A percentile compares a stretch with the other conserved stretches of the same genome.
These are phyloP conservation scores for Plutomurus gul DNA, from an alignment of 1,140 invertebrate genomes.

Conservation along the genomic window DNA sequence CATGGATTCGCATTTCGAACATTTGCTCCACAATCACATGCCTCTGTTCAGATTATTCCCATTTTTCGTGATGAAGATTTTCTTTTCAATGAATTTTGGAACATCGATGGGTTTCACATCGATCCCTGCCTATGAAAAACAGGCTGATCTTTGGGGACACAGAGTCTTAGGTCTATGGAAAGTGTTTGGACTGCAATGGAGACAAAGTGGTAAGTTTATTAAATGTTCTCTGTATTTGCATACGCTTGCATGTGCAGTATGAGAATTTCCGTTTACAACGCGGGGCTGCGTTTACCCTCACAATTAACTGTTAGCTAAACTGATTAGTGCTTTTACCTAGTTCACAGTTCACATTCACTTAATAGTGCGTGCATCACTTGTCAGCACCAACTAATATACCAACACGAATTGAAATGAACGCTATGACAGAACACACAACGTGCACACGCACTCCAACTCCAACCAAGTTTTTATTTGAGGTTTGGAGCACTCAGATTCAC, in stretches of 20 bases:
- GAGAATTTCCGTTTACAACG: too few relatives aligned
- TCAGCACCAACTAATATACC: too few relatives aligned
- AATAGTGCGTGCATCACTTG: too few relatives aligned
- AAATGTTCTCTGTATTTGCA: too few relatives aligned
- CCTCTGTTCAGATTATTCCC: slow-evolving; percentile 49
- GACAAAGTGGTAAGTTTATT: slow-evolving; percentile 42
- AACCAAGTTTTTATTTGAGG: neutral
- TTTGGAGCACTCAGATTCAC: neutral
- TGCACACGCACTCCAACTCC: neutral
- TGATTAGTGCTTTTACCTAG: neutral
- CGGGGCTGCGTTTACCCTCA: too few relatives aligned
- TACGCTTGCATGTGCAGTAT: too few relatives aligned
- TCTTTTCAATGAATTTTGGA: slow-evolving; percentile 50
- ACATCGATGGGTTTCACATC: slow-evolving; percentile 49
- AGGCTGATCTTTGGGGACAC: slow-evolving; percentile 34
- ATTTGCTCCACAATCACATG: slow-evolving; percentile 47
- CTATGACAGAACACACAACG: too few relatives aligned
- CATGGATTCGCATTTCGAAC: slow-evolving; percentile 41
- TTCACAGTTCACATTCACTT: too few relatives aligned
- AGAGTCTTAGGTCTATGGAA: slow-evolving; percentile 47
- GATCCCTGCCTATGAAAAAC: slow-evolving; percentile 46
- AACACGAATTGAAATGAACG: too few relatives aligned
- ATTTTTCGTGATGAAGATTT: slow-evolving; percentile 33
- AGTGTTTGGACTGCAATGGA: slow-evolving; percentile 53
- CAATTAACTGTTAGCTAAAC: neutral